phyloP scores from a whole-genome alignment of 1,140 invertebrate genomes.

The Antheraea mylitta region DNA sequence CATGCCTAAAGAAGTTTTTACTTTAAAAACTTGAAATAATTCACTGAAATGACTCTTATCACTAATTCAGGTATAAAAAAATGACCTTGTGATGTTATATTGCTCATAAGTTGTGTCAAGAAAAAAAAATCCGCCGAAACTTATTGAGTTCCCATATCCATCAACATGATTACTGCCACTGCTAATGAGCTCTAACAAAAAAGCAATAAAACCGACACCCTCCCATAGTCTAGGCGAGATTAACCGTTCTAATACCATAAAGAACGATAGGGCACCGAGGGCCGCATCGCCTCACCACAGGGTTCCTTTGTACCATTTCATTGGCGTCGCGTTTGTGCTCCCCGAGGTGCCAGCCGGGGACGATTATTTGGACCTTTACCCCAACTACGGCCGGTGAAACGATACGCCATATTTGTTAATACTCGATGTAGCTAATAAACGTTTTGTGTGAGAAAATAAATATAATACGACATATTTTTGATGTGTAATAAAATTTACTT shows the following conservation, averaged over 20 bases:
- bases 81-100: neutral
- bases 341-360: neutral
- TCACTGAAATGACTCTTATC: too few species aligned
- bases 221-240: conserved; percentile 34
- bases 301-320: conserved; percentile 64
- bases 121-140: neutral
- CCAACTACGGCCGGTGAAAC: conserved; percentile 22
- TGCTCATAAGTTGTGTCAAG: neutral
- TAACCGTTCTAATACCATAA: conserved; percentile 41
- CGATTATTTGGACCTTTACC: conserved; percentile 5
- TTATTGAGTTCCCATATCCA: conserved; percentile 8
- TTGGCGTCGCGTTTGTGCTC: conserved; percentile 38
- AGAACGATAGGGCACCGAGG: conserved; percentile 1
- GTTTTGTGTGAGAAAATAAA: neutral
- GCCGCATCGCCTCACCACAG: conserved; percentile 32
- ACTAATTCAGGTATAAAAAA: too few species aligned
- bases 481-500: neutral
- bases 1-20: too few species aligned
- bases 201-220: conserved; percentile 58
- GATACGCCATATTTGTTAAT: conserved; percentile 55
- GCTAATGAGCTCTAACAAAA: conserved; percentile 22
- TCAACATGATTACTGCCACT: conserved; percentile 10
- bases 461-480: neutral
- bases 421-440: conserved; percentile 18
- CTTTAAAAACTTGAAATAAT: too few species aligned